Base-by-base conservation (phyloP, 2,113 vertebrate species). In the Zingel zingel region DNA sequence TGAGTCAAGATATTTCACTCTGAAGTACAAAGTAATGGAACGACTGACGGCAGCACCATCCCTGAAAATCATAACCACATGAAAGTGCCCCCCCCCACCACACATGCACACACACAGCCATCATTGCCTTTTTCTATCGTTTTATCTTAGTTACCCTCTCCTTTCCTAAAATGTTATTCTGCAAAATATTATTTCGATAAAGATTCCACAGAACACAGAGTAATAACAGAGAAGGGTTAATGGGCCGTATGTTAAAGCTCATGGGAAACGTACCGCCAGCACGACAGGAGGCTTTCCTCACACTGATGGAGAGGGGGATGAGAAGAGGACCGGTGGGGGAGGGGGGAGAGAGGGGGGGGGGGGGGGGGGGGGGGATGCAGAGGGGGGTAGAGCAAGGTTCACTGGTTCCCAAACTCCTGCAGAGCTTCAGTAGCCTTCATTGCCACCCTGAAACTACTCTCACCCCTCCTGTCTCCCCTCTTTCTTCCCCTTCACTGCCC, bases 371-470 rank as follows among this genome's bases (percentile, higher is more conserved):
- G 76, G 36, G n/a, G 56, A 74, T 57, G 65, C n/a, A n/a, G n/a
- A 43, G 79, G 79, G 81, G 79, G 67, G 71, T 74, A 69, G 57
- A 81, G 74, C 80, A 93, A 84, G 92, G 88, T 92, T 93, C 90
- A 92, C 79, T 91, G 88, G 80, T 91, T 94, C 91, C 87, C 91
- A 92, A 93, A 93, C 92, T 93, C 92, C 93, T 93, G 93, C 87
- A 77, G 93, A 88, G 93, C 88, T 92, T 91, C 92, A 88, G 89
- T 90, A 83, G 91, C 72, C 88, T 87, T 87, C 81, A 77, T 84
- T 88, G 86, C 85, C 93, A 91, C 85, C 83, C 90, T 85, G 73
- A 86, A 91, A 81, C 87, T 83, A 82, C 74, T 85, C 90, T 91
- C 83, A 67, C 79, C 90, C 90, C 91, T 88, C 86, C 89, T 88